Conservation (phyloP, 35 echinoderm and acorn worm genomes). For the Diadema setosum region DNA sequence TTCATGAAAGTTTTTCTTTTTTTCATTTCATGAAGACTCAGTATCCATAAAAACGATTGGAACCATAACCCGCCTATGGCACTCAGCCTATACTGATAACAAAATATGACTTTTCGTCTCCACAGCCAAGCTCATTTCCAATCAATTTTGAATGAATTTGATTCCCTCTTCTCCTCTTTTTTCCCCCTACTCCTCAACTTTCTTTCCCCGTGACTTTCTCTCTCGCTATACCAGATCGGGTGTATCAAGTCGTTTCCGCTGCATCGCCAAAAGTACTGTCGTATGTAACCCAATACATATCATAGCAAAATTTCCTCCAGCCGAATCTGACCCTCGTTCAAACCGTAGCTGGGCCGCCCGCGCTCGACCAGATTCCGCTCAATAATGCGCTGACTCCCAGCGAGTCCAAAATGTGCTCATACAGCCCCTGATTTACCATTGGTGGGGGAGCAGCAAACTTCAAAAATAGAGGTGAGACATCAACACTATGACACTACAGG, state of each 20-base stretch:
- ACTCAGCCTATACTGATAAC: background rate
- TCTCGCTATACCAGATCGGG: too few species aligned
- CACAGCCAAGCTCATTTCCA: background rate
- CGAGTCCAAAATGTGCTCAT: too few species aligned
- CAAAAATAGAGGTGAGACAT: too few species aligned
- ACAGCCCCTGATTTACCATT: too few species aligned
- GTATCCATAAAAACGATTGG: background rate
- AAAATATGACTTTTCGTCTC: background rate
- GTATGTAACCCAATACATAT: constrained; percentile 1
- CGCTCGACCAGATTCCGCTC: too few species aligned
- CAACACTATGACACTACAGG: too few species aligned
- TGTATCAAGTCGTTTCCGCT: background rate
- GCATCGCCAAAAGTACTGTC: constrained; percentile 7
- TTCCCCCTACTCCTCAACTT: too few species aligned
- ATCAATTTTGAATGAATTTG: constrained; percentile 3
- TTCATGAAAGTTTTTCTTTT: too few species aligned
- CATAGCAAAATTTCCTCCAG: background rate
- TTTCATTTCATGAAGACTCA: background rate
- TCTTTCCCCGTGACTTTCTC: too few species aligned
- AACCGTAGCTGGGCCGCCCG: too few species aligned
- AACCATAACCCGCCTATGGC: background rate
- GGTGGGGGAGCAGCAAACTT: too few species aligned
- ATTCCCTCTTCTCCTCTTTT: background rate
- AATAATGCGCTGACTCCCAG: too few species aligned
- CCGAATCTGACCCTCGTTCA: background rate